Conservation (phyloP, 2,113 vertebrate species). For the Atherinomorus stipes region DNA sequence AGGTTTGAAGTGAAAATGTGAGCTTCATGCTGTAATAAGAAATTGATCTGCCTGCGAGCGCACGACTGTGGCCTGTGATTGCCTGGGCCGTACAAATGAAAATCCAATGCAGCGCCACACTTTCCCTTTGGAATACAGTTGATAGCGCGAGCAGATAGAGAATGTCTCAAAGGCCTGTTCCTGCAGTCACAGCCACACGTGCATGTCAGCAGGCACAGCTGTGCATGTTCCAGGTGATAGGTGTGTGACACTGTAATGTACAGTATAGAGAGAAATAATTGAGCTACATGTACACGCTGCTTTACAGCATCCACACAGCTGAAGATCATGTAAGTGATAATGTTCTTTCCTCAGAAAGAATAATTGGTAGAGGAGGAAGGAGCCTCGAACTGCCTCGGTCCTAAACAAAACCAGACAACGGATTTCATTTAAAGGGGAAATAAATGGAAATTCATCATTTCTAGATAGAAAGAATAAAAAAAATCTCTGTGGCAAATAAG, state of each 20-base stretch:
- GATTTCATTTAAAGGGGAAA: no score
- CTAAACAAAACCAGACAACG: constrained; percentile 11
- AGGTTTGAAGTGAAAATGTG: constrained; percentile 65
- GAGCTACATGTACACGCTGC: constrained; percentile 1
- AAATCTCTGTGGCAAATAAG: no score
- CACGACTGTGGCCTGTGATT: constrained; percentile 73
- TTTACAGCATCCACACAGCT: constrained; percentile 14
- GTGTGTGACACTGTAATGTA: constrained; percentile 14
- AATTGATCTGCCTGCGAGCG: constrained; percentile 76
- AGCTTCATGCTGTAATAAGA: constrained; percentile 78
- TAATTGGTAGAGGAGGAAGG: constrained; percentile 19
- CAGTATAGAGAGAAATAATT: constrained; percentile 14
- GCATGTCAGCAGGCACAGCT: constrained; percentile 12
- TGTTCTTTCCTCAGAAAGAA: constrained; percentile 44
- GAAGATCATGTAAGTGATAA: constrained; percentile 38
- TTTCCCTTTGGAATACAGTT: constrained; percentile 68
- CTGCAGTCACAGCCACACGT: constrained; percentile 23
- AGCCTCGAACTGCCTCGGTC: constrained; percentile 44
- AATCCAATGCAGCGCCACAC: constrained; percentile 73
- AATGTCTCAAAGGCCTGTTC: constrained; percentile 10
- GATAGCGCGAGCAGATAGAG: constrained; percentile 63
- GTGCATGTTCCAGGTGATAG: constrained; percentile 47
- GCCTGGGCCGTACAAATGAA: constrained; percentile 78
- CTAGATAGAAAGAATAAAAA: no score
- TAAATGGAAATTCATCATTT: no score